A percentile compares a stretch with the other conserved stretches of the same genome.
Evolutionary conservation across 2,113 vertebrate species (phyloP).

Genomic region (Genyomyrus donnyi): DNA sequence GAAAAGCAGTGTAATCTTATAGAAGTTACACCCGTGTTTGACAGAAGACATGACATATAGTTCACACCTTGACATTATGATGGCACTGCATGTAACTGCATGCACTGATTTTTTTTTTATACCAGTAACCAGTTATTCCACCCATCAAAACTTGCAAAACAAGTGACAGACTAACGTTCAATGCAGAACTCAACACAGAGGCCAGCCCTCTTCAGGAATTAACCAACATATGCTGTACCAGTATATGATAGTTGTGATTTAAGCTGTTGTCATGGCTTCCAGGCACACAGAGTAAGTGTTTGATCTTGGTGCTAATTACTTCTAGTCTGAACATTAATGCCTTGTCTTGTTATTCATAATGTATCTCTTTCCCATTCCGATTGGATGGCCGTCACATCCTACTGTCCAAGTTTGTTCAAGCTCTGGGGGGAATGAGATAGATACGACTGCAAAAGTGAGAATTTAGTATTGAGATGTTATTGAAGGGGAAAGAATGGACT

Average conservation of each 20-base stretch:
- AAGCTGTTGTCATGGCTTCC: not conserved
- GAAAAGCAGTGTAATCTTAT: not conserved
- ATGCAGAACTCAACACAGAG: not conserved
- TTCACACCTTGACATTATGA: not conserved
- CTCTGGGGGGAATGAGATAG: not conserved
- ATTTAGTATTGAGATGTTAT: not conserved
- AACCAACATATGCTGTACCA: not conserved
- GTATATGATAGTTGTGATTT: not conserved
- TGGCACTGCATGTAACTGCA: not conserved
- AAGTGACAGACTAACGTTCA: not conserved
- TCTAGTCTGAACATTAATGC: not conserved
- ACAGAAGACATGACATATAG: not conserved
- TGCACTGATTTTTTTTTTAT: not conserved
- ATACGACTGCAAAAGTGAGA: not conserved
- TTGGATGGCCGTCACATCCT: not conserved
- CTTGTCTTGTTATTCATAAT: not conserved
- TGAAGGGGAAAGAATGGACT: not conserved
- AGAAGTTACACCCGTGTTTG: not conserved
- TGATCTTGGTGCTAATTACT: not conserved
- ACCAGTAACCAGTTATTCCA: constrained; percentile 2
- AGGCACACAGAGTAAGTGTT: not conserved
- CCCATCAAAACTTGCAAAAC: not conserved
- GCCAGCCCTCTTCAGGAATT: not conserved
- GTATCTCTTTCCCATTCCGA: not conserved
- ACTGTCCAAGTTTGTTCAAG: not conserved